Conservation (phyloP, 2,797 vertebrate genomes). For the Furcifer pardalis region DNA sequence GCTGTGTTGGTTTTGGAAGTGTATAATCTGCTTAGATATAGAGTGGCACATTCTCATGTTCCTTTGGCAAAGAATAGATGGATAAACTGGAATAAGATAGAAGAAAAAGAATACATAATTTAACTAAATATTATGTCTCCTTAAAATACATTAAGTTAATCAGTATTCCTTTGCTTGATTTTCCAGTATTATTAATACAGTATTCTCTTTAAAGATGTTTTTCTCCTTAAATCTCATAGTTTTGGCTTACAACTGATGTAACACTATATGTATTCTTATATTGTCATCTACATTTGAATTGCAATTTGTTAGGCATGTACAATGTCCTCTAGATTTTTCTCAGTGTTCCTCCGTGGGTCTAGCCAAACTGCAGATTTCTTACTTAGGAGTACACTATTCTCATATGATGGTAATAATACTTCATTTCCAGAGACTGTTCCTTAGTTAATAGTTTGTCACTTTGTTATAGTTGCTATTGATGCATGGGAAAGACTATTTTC, state of each 20-base stretch:
- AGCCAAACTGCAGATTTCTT: not conserved
- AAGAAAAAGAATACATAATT: not conserved
- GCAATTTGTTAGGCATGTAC: not conserved
- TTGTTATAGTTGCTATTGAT: not conserved
- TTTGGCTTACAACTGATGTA: not conserved
- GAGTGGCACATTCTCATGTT: not conserved
- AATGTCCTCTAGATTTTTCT: not conserved
- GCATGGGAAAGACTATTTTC: not conserved
- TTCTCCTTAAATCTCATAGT: not conserved
- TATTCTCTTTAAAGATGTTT: not conserved
- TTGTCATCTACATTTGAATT: not conserved
- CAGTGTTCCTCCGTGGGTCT: not conserved
- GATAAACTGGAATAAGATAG: not conserved
- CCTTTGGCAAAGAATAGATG: slow-evolving; percentile 13
- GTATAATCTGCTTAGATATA: not conserved
- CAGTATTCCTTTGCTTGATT: not conserved
- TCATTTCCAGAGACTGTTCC: not conserved
- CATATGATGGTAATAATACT: not conserved
- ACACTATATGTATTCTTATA: not conserved
- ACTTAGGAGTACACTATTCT: not conserved
- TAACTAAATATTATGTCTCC: not conserved
- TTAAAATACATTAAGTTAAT: not conserved
- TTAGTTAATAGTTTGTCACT: no score
- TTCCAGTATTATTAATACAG: not conserved
- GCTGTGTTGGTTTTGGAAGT: not conserved